phyloP scores from a whole-genome alignment of 64 coral and sea anemone species.

The Pocillopora verrucosa region DNA sequence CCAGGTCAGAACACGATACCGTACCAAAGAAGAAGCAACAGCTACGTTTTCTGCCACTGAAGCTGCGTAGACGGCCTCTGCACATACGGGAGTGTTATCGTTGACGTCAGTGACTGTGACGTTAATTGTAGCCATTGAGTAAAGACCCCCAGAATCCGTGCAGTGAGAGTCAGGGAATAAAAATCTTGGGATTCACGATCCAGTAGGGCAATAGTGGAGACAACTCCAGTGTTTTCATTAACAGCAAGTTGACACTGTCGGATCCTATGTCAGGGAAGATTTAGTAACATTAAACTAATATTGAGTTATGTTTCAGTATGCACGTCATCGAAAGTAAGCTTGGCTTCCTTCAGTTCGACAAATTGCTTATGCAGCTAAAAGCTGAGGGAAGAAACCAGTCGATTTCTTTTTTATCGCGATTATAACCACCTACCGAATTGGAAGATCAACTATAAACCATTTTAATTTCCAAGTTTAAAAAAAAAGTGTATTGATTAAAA shows the following conservation, averaged over 20 bases:
- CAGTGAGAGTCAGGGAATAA: constrained; percentile 22
- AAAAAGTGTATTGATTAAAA: too few species aligned
- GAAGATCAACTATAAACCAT: too few species aligned
- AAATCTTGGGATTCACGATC: constrained; percentile 39
- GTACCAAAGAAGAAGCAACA: constrained; percentile 36
- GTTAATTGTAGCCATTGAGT: constrained; percentile 25
- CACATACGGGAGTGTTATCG: constrained; percentile 64
- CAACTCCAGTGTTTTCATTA: constrained; percentile 59
- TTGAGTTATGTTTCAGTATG: background rate
- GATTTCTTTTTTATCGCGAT: too few species aligned
- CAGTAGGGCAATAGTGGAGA: constrained; percentile 34
- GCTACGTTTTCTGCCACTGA: constrained; percentile 43
- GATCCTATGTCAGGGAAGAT: constrained; percentile 13
- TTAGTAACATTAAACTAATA: background rate
- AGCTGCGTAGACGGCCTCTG: constrained; percentile 25
- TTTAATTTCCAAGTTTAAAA: too few species aligned
- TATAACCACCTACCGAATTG: too few species aligned
- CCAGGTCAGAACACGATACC: constrained; percentile 48
- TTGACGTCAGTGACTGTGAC: constrained; percentile 48
- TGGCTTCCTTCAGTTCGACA: too few species aligned
- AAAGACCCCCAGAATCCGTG: constrained; percentile 30
- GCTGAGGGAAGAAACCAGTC: too few species aligned
- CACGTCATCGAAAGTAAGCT: background rate
- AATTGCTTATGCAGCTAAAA: too few species aligned
- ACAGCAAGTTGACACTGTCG: constrained; percentile 56